phyloP scores from a whole-genome alignment of 37 sponge, comb jelly and placozoan species.

The Hormiphora californensis region DNA sequence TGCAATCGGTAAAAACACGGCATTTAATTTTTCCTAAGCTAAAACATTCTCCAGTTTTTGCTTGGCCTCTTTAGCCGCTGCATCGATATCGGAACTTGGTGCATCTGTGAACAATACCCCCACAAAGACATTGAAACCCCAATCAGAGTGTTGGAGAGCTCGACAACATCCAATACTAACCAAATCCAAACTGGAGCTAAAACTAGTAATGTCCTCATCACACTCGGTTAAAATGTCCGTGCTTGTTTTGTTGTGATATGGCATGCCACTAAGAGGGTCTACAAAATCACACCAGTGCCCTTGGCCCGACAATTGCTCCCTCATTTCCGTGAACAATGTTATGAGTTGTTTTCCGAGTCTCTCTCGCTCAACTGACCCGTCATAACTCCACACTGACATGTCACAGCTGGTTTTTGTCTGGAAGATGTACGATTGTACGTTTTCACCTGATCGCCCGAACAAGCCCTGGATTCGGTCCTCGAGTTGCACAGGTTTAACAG shows the following conservation, averaged over 20 bases:
- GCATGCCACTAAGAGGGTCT: constrained; percentile 34
- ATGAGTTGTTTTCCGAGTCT: background rate
- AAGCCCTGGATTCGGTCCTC: no score
- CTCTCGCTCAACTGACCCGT: background rate
- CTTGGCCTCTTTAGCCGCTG: no score
- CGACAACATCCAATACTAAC: constrained; percentile 33
- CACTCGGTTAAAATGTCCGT: constrained; percentile 21
- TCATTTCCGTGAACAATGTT: background rate
- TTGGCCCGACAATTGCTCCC: background rate
- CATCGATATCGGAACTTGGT: no score
- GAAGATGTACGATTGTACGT: no score
- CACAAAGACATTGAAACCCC: constrained; percentile 37
- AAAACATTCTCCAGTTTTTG: no score
- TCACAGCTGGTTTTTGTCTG: no score
- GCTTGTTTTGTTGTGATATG: background rate
- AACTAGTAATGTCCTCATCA: constrained; percentile 17
- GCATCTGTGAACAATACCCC: background rate
- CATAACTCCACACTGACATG: constrained; percentile 47
- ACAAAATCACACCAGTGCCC: constrained; percentile 37
- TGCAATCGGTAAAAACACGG: no score
- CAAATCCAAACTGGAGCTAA: background rate
- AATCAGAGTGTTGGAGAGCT: constrained; percentile 11
- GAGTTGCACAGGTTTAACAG: no score
- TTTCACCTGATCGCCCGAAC: no score
- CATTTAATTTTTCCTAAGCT: no score